Percentiles rank a stretch among this genome's conserved stretches.
phyloP scores from a whole-genome alignment of 2,113 vertebrate genomes.

The Scytalopus superciliaris region DNA sequence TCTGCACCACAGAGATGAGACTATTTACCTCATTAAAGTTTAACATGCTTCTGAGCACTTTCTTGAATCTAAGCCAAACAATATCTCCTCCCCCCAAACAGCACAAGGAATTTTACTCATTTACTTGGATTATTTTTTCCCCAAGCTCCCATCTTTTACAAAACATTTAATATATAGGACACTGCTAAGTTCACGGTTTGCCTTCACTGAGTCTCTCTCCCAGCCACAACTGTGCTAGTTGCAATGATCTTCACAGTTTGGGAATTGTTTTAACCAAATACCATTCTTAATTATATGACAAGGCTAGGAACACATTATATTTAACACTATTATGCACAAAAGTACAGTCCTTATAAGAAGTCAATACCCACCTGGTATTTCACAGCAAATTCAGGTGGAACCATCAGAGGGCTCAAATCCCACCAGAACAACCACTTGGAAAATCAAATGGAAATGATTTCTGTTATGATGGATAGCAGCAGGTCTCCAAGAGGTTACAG shows the following conservation, averaged over 20 bases:
- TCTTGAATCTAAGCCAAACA: conserved; percentile 21
- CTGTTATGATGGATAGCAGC: conserved; percentile 26
- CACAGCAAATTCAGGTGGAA: background rate
- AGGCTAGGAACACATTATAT: background rate
- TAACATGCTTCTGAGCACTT: conserved; percentile 49
- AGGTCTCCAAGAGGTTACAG: conserved; percentile 25
- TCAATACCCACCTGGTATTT: background rate
- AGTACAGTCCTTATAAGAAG: background rate
- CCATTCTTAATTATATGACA: background rate
- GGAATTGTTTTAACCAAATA: background rate
- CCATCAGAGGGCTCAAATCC: background rate
- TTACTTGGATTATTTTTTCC: conserved; percentile 17
- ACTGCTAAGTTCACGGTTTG: background rate
- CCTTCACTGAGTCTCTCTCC: background rate
- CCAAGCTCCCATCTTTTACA: background rate
- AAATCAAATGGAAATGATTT: conserved; percentile 50
- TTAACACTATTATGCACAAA: background rate
- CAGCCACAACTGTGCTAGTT: background rate
- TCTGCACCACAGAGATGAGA: conserved; percentile 49
- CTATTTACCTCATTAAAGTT: conserved; percentile 60
- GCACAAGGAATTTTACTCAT: background rate
- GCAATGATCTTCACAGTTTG: background rate
- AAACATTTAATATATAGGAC: background rate
- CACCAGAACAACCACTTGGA: background rate
- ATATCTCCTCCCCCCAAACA: background rate